Evolutionary conservation across 30 jellyfish, hydroid and myxozoan genomes (phyloP), one percentile per base, ranked within the genome.

Genomic region (Hydractinia echinata): DNA sequence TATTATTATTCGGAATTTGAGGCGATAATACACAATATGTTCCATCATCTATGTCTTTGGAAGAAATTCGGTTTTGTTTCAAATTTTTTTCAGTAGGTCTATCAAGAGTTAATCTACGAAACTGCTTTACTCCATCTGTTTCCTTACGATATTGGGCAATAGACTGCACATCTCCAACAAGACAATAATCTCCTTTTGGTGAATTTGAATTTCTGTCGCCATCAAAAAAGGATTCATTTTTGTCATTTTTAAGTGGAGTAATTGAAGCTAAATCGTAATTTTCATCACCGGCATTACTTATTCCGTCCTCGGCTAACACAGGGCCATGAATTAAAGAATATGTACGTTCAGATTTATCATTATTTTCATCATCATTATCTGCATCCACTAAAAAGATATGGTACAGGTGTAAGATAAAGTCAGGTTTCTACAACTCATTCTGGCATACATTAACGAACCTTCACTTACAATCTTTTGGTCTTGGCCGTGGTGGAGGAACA

Each of bases 401-500:
- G 44, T 30, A 30, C 44, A 30, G 44, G 44, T 30, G 44, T 30
- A 30, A 30, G 44, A 2, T 30, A 30, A 30, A 30, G 44, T 30
- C 44, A 30, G 44, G 44, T 30, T 30, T 30, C 44, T 30, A 58
- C 19, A 11, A 58, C 19, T 58, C 69, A 58, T 13, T 11, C 15
- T 58, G 15, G 69, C 69, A 58, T 11, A 11, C 69, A 58, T 58
- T 58, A 58, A 58, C 2, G 2, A 30, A 30, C 44, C 44, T 30
- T 30, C 39, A 51, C 74, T 7, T 13, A 64, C 74, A 64, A 51
- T 64, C 39, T 64, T 50, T 50, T 71, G 81, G 81, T 71, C 61
- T 77, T 30, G 86, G 86, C 9, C 97, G 89, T 18, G 96, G 89
- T 18, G 94, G 86, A 49, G 96, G 96, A 7, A 92, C 95, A 52